phyloP scores from a whole-genome alignment of 64 coral and sea anemone species.

The Exaiptasia diaphana region DNA sequence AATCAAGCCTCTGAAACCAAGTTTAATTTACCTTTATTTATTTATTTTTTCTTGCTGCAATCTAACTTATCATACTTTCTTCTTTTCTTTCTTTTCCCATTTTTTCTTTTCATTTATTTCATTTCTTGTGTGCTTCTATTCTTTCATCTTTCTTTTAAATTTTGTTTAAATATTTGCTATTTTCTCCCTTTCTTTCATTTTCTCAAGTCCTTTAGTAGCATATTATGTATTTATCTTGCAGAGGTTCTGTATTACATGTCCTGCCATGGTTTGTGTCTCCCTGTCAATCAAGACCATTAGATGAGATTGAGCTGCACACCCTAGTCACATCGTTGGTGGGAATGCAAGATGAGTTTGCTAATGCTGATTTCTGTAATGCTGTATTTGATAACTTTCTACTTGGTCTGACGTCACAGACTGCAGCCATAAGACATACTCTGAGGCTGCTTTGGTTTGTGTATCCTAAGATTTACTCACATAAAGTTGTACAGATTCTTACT shows the following conservation, averaged over 20 bases:
- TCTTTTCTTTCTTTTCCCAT: no score
- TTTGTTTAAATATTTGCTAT: neutral
- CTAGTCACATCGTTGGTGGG: conserved; percentile 55
- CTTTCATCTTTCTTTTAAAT: no score
- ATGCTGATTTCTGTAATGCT: conserved; percentile 72
- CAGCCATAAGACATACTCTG: conserved; percentile 72
- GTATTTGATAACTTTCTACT: conserved; percentile 95
- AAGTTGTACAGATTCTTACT: conserved; percentile 86
- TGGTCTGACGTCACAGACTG: conserved; percentile 59
- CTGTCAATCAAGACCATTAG: conserved; percentile 64
- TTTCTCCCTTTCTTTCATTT: no score
- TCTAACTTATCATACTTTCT: no score
- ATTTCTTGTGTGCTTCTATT: no score
- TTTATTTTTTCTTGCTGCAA: no score
- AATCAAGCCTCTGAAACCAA: no score
- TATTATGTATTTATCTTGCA: conserved; percentile 1
- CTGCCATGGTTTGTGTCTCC: conserved; percentile 67
- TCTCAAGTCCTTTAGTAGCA: no score
- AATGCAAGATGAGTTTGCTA: conserved; percentile 81
- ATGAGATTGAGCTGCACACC: conserved; percentile 81
- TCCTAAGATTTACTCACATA: conserved; percentile 93
- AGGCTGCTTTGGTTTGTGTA: conserved; percentile 76
- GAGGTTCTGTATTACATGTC: conserved; percentile 41
- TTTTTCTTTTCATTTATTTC: no score
- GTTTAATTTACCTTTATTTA: no score